Percentiles rank a stretch among this genome's conserved stretches.
These are phyloP conservation scores for Zaprionus capensis DNA, from an alignment of 1,140 invertebrate species.

Conservation along the genomic window DNA sequence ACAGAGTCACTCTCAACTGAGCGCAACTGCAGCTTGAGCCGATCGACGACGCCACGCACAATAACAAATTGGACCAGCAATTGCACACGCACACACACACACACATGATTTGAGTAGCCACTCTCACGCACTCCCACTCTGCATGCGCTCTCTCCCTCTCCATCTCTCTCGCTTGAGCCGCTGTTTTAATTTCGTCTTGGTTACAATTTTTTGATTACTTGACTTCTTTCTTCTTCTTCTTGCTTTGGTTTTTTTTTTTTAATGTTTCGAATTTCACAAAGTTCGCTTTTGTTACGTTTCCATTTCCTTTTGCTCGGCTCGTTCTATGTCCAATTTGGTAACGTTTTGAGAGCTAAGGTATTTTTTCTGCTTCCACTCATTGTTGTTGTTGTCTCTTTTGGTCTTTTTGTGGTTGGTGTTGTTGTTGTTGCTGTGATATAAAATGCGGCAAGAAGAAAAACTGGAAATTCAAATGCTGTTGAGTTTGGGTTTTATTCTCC, in stretches of 20 bases:
- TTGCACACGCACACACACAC: slow-evolving; percentile 42
- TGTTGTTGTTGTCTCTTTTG: background rate
- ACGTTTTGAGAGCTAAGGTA: slow-evolving; percentile 53
- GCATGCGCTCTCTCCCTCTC: background rate
- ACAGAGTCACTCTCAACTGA: too few relatives aligned
- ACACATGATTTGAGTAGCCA: background rate
- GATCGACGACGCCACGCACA: slow-evolving; percentile 45
- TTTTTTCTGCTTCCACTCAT: slow-evolving; percentile 23
- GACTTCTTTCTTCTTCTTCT: slow-evolving; percentile 38
- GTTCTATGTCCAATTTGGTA: slow-evolving; percentile 49
- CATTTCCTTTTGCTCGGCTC: slow-evolving; percentile 32
- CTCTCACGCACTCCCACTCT: background rate
- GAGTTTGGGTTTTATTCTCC: slow-evolving; percentile 26
- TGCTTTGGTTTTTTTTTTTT: slow-evolving; percentile 22
- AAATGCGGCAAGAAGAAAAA: slow-evolving; percentile 40
- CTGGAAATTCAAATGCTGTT: slow-evolving; percentile 56
- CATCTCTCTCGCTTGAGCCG: slow-evolving; percentile 12
- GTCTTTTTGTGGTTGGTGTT: background rate
- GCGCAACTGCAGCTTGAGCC: slow-evolving; percentile 50
- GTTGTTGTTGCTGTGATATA: slow-evolving; percentile 22
- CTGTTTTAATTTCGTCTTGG: slow-evolving; percentile 26
- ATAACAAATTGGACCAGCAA: slow-evolving; percentile 68
- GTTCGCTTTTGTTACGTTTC: slow-evolving; percentile 53
- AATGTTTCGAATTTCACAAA: slow-evolving; percentile 58
- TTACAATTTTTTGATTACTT: slow-evolving; percentile 48